phyloP scores from a whole-genome alignment of 30 jellyfish, hydroid and myxozoan genomes.

The Aurelia aurita complex sp. Pacific region DNA sequence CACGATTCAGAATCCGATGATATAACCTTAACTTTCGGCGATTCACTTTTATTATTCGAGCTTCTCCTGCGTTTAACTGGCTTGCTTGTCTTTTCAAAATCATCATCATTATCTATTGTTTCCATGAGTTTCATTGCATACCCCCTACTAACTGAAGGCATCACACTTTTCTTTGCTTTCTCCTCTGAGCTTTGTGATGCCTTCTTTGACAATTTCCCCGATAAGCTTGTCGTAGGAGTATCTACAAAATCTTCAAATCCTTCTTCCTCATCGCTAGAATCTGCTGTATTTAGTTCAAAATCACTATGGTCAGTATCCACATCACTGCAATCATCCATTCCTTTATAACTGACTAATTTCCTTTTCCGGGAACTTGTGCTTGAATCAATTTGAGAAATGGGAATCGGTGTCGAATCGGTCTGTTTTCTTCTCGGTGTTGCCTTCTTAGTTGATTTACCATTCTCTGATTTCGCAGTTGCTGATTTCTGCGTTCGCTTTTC shows the following conservation, averaged over 20 bases:
- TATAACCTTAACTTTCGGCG: constrained; percentile 21
- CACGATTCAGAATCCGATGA: constrained; percentile 60
- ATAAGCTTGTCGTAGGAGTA: constrained; percentile 10
- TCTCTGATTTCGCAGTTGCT: not conserved
- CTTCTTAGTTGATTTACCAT: too few relatives aligned
- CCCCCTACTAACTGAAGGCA: constrained; percentile 39
- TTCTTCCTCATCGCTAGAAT: constrained; percentile 1
- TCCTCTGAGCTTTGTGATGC: not conserved
- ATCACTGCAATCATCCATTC: not conserved
- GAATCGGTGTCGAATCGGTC: not conserved
- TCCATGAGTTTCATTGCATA: constrained; percentile 28
- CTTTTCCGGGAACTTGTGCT: constrained; percentile 2
- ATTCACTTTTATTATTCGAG: not conserved
- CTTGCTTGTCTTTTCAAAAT: constrained; percentile 47
- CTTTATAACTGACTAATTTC: constrained; percentile 27
- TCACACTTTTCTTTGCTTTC: constrained; percentile 13
- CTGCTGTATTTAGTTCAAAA: too few relatives aligned
- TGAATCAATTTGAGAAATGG: too few relatives aligned
- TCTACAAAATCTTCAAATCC: constrained; percentile 16
- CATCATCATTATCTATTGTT: constrained; percentile 51
- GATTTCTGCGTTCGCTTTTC: too few relatives aligned
- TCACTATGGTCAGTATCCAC: not conserved
- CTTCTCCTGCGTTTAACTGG: constrained; percentile 33
- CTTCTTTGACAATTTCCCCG: constrained; percentile 33
- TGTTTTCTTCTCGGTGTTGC: not conserved